Evolutionary conservation across 2,113 vertebrate genomes (phyloP).

Genomic region (Amazona guildingii): DNA sequence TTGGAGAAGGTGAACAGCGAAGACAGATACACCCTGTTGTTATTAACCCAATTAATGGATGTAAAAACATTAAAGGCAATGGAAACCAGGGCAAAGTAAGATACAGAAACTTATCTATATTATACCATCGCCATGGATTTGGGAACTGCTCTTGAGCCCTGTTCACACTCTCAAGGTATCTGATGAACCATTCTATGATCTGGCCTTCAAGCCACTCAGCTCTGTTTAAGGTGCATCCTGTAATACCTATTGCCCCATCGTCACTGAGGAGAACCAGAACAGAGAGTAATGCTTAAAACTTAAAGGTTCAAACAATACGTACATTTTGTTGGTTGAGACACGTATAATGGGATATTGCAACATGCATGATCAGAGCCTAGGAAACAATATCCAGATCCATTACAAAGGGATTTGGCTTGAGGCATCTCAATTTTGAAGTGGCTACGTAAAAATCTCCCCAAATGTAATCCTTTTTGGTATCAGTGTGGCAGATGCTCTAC

Average conservation of each 20-base stretch:
- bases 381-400: not conserved
- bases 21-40: not conserved
- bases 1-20: not conserved
- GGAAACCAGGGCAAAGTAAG: not conserved
- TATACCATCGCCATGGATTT: not conserved
- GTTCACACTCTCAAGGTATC: not conserved
- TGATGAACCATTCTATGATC: not conserved
- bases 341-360: not conserved
- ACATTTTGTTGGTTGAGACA: not conserved
- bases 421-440: not conserved
- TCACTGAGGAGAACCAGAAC: conserved; percentile 7
- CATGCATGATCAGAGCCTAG: not conserved
- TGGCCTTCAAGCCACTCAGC: not conserved
- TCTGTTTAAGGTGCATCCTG: not conserved
- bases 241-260: not conserved
- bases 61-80: not conserved
- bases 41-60: not conserved
- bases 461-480: not conserved
- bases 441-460: not conserved
- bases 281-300: not conserved
- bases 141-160: not conserved
- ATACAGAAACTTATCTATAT: not conserved
- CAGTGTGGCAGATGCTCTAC: not conserved
- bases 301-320: not conserved
- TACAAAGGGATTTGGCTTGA: not conserved